phyloP scores from a whole-genome alignment of 2,888 invertebrate species.

The Eilema depressum region DNA sequence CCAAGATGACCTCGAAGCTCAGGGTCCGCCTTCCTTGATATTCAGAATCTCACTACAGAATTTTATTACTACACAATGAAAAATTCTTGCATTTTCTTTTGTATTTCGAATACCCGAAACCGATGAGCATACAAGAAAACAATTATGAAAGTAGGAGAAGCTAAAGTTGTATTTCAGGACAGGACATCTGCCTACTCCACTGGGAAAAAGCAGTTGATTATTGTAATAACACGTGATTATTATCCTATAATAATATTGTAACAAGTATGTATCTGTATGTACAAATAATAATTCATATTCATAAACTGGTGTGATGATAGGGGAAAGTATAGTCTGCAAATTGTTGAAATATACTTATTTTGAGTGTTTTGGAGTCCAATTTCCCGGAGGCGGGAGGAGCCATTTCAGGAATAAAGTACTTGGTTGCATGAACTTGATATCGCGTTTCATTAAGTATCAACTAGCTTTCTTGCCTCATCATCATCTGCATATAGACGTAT shows the following conservation, averaged over 20 bases:
- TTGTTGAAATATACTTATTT: too few relatives aligned
- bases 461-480: background rate
- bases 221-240: background rate
- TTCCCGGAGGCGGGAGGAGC: background rate
- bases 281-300: background rate
- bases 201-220: too few relatives aligned
- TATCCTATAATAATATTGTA: background rate
- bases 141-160: too few relatives aligned
- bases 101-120: too few relatives aligned
- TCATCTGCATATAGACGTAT: too few relatives aligned
- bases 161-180: too few relatives aligned
- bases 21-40: too few relatives aligned
- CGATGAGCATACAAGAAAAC: too few relatives aligned
- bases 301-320: background rate
- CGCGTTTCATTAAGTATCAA: slow-evolving; percentile 32
- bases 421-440: slow-evolving; percentile 30
- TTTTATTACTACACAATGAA: too few relatives aligned
- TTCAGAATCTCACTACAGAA: too few relatives aligned
- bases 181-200: too few relatives aligned
- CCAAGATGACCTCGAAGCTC: too few relatives aligned
- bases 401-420: background rate
- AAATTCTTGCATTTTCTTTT: background rate
- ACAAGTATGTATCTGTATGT: background rate
- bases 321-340: background rate
- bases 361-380: background rate